Evolutionary conservation across 2,113 vertebrate genomes (phyloP).

Genomic region (Gasterosteus aculeatus): DNA sequence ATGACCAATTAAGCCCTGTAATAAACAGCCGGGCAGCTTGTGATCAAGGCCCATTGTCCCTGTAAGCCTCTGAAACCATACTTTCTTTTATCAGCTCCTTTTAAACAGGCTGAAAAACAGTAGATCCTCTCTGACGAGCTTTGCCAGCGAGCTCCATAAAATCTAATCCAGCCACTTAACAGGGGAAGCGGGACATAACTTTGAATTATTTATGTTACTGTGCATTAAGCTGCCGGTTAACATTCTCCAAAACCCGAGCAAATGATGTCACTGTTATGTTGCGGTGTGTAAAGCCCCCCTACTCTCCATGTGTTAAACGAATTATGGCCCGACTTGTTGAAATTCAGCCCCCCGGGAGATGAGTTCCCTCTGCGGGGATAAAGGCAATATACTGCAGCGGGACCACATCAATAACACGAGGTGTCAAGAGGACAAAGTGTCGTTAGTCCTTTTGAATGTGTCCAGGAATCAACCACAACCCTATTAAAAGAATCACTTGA

Average conservation of each 20-base stretch:
- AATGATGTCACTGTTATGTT: slow-evolving; percentile 76
- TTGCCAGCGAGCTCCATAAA: slow-evolving; percentile 63
- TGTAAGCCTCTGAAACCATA: slow-evolving; percentile 42
- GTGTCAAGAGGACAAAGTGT: slow-evolving; percentile 54
- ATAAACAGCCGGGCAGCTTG: slow-evolving; percentile 60
- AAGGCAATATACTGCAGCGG: slow-evolving; percentile 43
- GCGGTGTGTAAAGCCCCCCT: slow-evolving; percentile 56
- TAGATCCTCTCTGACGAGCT: slow-evolving; percentile 41
- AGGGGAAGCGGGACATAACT: slow-evolving; percentile 58
- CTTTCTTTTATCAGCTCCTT: slow-evolving; percentile 64
- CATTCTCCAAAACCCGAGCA: slow-evolving; percentile 68
- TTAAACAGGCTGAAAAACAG: slow-evolving; percentile 59
- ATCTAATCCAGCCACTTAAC: slow-evolving; percentile 72
- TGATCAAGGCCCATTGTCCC: slow-evolving; percentile 46
- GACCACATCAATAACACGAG: slow-evolving; percentile 59
- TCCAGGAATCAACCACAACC: slow-evolving; percentile 12
- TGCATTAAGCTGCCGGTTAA: slow-evolving; percentile 73
- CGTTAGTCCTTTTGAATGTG: slow-evolving; percentile 12
- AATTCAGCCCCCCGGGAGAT: slow-evolving; percentile 66
- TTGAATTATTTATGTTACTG: slow-evolving; percentile 76
- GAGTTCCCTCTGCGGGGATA: slow-evolving; percentile 49
- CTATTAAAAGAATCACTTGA: slow-evolving; percentile 21
- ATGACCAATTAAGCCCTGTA: slow-evolving; percentile 53
- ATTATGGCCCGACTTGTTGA: slow-evolving; percentile 78
- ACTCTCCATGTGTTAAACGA: slow-evolving; percentile 78